Evolutionary conservation across 2,113 vertebrate species (phyloP), one percentile per base, ranked within the genome.

Genomic region (Platysternon megacephalum): DNA sequence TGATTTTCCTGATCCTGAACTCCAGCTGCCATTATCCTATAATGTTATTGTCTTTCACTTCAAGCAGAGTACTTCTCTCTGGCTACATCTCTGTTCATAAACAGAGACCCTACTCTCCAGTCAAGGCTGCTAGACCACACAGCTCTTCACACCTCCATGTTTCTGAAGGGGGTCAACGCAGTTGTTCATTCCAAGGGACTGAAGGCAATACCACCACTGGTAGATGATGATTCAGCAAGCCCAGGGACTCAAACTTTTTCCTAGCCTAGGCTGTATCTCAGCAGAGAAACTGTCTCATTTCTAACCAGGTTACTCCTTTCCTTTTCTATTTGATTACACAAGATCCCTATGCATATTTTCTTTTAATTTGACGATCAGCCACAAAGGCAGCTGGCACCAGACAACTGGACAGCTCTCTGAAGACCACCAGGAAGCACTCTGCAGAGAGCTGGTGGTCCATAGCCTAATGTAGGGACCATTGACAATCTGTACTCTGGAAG

Each of bases 181-280:
- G 81, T 93, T 90, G 84, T 90, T 94, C 92, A 97, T 88, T 92
- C 95, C 88, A 76, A 93, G 89, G 51, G 44, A 81, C 56, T 44
- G 56, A 55, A 19, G 85, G 44, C 0, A 8, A 93, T 29, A 83
- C 44, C 65, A 86, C n/a, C 84, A 89, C 82, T 39, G 35, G 79
- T 42, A 39, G 65, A 22, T 95, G 90, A 95, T 82, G 94, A 97
- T 90, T 97, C 92, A 97, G 97, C 94, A 96, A 88, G 42, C 21
- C 93, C 93, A 92, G 42, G 68, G 94, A 91, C 86, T 96, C 86
- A 93, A 96, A 89, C 2, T 19, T 79, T 61, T 93, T 90, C 51
- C 79, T 55, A 39, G 85, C 92, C 91, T 3, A 53, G 95, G 85
- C 89, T 85, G 91, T 87, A 96, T 92, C 87, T 90, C 87, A 94